Base-by-base conservation (phyloP, 2,888 invertebrate genomes). In the Chydorus sphaericus region DNA sequence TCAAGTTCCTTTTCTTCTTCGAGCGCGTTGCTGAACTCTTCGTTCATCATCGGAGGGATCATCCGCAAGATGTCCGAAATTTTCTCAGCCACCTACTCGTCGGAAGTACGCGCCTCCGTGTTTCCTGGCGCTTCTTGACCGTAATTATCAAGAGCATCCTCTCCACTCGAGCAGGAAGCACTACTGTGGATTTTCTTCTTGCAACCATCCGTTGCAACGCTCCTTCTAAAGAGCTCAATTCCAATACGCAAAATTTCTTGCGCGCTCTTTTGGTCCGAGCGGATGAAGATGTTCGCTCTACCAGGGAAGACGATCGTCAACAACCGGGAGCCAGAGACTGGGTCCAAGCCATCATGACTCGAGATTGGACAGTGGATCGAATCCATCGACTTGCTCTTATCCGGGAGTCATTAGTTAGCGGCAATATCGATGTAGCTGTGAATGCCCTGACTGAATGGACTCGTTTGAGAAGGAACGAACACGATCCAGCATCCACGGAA, bases 21-120 rank as follows among this genome's bases (percentile, higher is more conserved):
- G 52, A 52, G 37, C 52, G 52, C 5, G 52, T 52, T 8, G 52
- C 52, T 23, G 52, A 52, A n/a, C 18, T 52, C n/a, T 52, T 52
- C 36, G 33, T 52, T 20, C 33, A 52, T 18, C 52, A 52, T 20
- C 52, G 20, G 8, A 52, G 36, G n/a, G 31, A 52, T 11, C 33
- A 23, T 31, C 52, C 31, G 23, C 26, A 5, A 14, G 44, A 44
- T 8, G 14, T 52, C 20, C 52, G 23, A 33, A 33, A 36, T 18
- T 52, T 52, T 36, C 33, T 52, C 20, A 33, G 14, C 23, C 26
- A 33, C 10, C 52, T 52, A n/a, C 20, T 52, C 8, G 31, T 23
- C 20, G 10, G 23, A 23, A 23, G 23, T 23, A 31, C 52, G 10
- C 33, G 36, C 18, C 52, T 52, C 11, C 52, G 52, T 1, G 52